Percentiles rank a stretch among this genome's conserved stretches.
phyloP scores from a whole-genome alignment of 2,888 invertebrate genomes.

The Lasioglossum pauxillum region DNA sequence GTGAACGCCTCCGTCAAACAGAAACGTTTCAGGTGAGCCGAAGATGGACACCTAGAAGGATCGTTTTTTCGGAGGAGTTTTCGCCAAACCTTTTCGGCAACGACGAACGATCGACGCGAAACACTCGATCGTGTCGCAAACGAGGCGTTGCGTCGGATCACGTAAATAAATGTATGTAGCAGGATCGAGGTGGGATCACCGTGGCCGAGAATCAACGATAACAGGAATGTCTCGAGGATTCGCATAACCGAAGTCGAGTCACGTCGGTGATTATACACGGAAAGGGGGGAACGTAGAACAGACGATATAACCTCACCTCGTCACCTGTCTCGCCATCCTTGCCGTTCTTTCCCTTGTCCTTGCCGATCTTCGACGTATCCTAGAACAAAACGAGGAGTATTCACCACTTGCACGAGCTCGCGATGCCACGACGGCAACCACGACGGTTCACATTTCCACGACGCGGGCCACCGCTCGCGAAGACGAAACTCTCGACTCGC shows the following conservation, averaged over 20 bases:
- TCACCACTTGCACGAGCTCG: constrained; percentile 31
- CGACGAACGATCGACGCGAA: background rate
- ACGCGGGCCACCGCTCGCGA: constrained; percentile 30
- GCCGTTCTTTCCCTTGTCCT: constrained; percentile 84
- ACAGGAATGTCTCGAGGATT: constrained; percentile 40
- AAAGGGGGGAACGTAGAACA: constrained; percentile 36
- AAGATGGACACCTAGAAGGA: constrained; percentile 47
- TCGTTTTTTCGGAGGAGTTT: constrained; percentile 4
- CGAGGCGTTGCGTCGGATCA: background rate
- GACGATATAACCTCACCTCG: constrained; percentile 83
- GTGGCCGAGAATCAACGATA: constrained; percentile 20
- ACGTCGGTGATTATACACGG: constrained; percentile 17
- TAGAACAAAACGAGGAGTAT: constrained; percentile 75
- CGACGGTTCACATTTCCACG: constrained; percentile 24
- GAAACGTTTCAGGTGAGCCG: constrained; percentile 54
- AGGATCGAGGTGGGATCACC: background rate
- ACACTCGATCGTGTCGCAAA: background rate
- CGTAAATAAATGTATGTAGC: background rate
- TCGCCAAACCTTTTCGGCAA: background rate
- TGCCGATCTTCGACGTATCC: constrained; percentile 82
- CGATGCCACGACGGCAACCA: constrained; percentile 57
- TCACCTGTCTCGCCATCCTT: constrained; percentile 82
- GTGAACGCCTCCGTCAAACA: background rate
- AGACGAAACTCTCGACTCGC: constrained; percentile 50
- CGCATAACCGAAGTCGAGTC: constrained; percentile 27